Percentiles rank a stretch among this genome's conserved stretches.
phyloP scores from a whole-genome alignment of 2,888 invertebrate species.

The Pegoplata infirma region DNA sequence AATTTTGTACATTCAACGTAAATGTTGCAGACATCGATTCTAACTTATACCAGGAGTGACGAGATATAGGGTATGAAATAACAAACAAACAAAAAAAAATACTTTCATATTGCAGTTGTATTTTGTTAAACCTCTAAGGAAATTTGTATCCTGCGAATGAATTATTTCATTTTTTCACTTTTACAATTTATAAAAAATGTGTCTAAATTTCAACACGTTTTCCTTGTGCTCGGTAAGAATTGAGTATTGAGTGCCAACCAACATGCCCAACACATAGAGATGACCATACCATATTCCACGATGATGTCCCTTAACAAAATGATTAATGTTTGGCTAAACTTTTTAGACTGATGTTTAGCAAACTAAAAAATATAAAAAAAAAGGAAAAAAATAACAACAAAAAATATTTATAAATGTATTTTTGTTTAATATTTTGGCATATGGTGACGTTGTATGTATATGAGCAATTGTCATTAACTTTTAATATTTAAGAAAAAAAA shows the following conservation, averaged over 20 bases:
- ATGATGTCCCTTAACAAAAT: conserved; percentile 58
- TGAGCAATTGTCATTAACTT: too few species aligned
- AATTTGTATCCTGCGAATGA: conserved; percentile 62
- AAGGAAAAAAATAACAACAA: conserved; percentile 8
- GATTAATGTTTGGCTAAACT: conserved; percentile 64
- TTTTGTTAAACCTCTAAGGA: conserved; percentile 64
- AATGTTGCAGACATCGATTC: too few species aligned
- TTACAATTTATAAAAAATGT: conserved; percentile 63
- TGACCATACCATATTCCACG: conserved; percentile 36
- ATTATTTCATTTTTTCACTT: conserved; percentile 61
- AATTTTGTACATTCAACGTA: too few species aligned
- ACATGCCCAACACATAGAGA: conserved; percentile 19
- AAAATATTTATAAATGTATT: conserved; percentile 1
- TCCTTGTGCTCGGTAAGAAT: conserved; percentile 23
- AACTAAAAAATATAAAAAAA: conserved; percentile 24
- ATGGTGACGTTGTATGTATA: conserved; percentile 16
- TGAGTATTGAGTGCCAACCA: neutral
- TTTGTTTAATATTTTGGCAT: conserved; percentile 34
- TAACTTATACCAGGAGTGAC: too few species aligned
- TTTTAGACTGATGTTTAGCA: conserved; percentile 54
- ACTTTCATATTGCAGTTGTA: conserved; percentile 45
- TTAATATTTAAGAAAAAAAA: too few species aligned
- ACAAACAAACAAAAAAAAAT: neutral
- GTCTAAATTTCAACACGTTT: conserved; percentile 65
- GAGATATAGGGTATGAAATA: neutral